Evolutionary conservation across 1,140 invertebrate genomes (phyloP), one percentile per base, ranked within the genome.

Genomic region (Asbolus verrucosus): DNA sequence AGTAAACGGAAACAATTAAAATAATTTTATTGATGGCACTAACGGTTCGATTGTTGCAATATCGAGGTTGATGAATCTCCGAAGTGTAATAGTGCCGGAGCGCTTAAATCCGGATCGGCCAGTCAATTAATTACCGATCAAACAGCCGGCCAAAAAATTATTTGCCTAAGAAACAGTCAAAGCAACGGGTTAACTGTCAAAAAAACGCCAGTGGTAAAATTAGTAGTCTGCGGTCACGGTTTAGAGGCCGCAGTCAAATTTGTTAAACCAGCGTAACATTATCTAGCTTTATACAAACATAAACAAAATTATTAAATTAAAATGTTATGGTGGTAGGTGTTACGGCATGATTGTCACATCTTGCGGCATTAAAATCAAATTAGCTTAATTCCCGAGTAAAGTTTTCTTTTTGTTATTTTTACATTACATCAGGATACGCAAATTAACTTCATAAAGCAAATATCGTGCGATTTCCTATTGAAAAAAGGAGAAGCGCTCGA

Each of bases 261-360:
- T 74, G 70, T 69, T 68, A 66, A 74, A 71, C 38, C 67, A 74
- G 61, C 70, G 70, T 72, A 71, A 72, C 73, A 71, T 59, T 63
- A 70, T 62, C 60, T 65, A 68, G 50, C 33, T 73, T 54, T 50
- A 70, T 69, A 70, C 38, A 70, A 62, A 73, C 61, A 69, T 65
- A 75, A 70, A 74, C 65, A 72, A 72, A 71, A 74, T 76, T 74
- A 76, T 75, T 76, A 76, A 76, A 76, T 76, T 76, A 76, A 75
- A 76, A 76, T 76, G 75, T 76, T 75, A 46, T 76, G 75, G 69
- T 75, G 43, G 68, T 67, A 71, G 71, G 71, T 76, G 75, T 76
- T 76, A 76, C 75, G 73, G 70, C 70, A 70, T 68, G 61, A 73
- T 75, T 76, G 73, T 76, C 75, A 66, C 75, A 70, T 54, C 46